phyloP scores from a whole-genome alignment of 2,113 vertebrate species.

The Dasyprocta punctata region DNA sequence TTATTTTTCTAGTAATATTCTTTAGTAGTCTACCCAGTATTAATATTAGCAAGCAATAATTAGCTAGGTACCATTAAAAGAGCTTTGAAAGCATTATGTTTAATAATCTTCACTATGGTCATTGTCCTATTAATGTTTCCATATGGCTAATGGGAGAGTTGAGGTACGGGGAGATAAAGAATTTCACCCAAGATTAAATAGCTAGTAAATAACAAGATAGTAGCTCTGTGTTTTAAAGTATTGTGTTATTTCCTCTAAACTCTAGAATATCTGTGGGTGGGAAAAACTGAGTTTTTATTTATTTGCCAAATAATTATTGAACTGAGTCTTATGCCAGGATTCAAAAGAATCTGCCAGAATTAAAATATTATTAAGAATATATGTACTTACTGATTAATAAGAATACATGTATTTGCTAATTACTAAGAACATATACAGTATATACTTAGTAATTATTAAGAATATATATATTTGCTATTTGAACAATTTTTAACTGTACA shows the following conservation, averaged over 20 bases:
- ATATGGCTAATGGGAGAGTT: neutral
- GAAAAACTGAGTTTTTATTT: neutral
- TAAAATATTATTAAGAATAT: neutral
- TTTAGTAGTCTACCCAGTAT: neutral
- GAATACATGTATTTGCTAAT: neutral
- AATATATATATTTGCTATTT: neutral
- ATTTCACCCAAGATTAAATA: neutral
- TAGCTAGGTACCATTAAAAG: neutral
- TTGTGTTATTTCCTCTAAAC: neutral
- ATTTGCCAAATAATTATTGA: neutral
- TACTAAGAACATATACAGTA: neutral
- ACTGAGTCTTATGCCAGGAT: neutral
- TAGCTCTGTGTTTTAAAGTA: neutral
- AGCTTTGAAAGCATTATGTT: neutral
- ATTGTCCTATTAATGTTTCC: neutral
- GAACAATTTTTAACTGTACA: neutral
- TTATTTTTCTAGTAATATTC: neutral
- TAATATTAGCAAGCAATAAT: constrained; percentile 37
- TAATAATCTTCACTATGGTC: neutral
- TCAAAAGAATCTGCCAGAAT: neutral
- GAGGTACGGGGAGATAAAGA: neutral
- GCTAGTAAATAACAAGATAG: neutral
- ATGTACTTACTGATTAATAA: neutral
- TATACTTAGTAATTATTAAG: neutral
- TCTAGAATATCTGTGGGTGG: neutral